Evolutionary conservation across 2,797 vertebrate species (phyloP), one percentile per base, ranked within the genome.

Genomic region (Carduelis carduelis): DNA sequence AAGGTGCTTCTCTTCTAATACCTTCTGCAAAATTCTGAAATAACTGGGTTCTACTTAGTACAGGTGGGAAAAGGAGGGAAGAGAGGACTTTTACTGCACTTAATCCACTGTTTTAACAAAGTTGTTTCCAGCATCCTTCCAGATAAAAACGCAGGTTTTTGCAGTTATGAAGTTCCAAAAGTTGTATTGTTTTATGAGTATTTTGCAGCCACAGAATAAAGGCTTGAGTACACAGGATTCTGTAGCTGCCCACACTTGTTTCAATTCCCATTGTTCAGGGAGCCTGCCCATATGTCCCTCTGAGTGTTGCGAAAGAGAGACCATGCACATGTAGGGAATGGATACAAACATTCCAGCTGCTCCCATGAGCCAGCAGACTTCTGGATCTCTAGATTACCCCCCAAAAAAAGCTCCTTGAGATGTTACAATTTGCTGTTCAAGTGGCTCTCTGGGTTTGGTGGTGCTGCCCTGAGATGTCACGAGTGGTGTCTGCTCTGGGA

Each of bases 251-350:
- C 5, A 9, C 8, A 9, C 39, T 75, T 56, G 9, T 32, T 23
- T 71, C 56, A 35, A 1, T 82, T 71, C 46, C 75, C n/a, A 3
- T 12, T 49, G 28, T 57, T 69, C 56, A 20, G 63, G 69, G 27
- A 59, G 17, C 4, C 8, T 70, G 44, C 19, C 24, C 8, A 0
- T 13, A 1, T 41, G 23, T 57, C 22, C 32, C 15, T 13, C 22
- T 43, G 8, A 50, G 3, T 35, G 20, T 5, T 77, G 72, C 64
- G 60, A 8, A 59, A n/a, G 34, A n/a, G 23, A 65, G 34, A 22
- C 16, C 26, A 3, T 11, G 2, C 4, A 2, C 5, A 4, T 2
- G 4, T 4, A 37, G 44, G 60, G 52, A 74, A 52, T 26, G n/a
- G 39, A 20, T 55, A 26, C 30, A 70, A 56, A 46, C 28, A 14